These are phyloP conservation scores for Lucinisca nassula DNA, from an alignment of 2,888 invertebrate species.

Conservation along the genomic window DNA sequence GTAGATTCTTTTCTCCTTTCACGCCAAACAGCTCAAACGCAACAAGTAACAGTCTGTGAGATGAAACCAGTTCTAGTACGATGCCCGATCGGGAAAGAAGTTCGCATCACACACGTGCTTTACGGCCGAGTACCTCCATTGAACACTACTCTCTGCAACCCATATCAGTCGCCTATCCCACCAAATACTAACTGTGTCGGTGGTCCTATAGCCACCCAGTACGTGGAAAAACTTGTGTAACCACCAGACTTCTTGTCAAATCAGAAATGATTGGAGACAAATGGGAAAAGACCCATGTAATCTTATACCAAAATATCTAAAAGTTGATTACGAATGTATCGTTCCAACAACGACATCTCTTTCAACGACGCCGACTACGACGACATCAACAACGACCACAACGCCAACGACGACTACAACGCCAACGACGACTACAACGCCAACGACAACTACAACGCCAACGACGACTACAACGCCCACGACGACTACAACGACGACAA, in stretches of 20 bases:
- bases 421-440: slow-evolving; percentile 21
- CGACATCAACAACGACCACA: slow-evolving; percentile 34
- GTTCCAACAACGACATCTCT: slow-evolving; percentile 67
- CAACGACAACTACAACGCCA: slow-evolving; percentile 18
- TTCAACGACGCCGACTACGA: slow-evolving; percentile 56
- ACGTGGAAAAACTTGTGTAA: slow-evolving; percentile 51
- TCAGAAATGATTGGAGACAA: neutral
- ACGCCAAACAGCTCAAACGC: neutral
- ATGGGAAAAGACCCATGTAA: slow-evolving; percentile 69
- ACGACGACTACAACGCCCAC: slow-evolving; percentile 21
- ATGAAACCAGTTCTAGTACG: slow-evolving; percentile 58
- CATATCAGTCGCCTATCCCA: slow-evolving; percentile 57
- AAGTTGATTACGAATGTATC: slow-evolving; percentile 67
- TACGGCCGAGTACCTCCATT: slow-evolving; percentile 58
- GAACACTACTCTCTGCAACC: slow-evolving; percentile 52
- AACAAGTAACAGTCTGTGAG: slow-evolving; percentile 54
- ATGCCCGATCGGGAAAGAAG: slow-evolving; percentile 50
- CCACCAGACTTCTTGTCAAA: slow-evolving; percentile 27
- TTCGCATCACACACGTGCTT: slow-evolving; percentile 44
- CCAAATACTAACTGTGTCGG: slow-evolving; percentile 58
- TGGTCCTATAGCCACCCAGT: slow-evolving; percentile 34
- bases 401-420: slow-evolving; percentile 41
- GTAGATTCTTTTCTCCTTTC: neutral
- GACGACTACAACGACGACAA: slow-evolving; percentile 32
- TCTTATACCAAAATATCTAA: slow-evolving; percentile 71